These are phyloP conservation scores for Chymomyza procnemis DNA, from an alignment of 2,888 invertebrate genomes.

Conservation along the genomic window DNA sequence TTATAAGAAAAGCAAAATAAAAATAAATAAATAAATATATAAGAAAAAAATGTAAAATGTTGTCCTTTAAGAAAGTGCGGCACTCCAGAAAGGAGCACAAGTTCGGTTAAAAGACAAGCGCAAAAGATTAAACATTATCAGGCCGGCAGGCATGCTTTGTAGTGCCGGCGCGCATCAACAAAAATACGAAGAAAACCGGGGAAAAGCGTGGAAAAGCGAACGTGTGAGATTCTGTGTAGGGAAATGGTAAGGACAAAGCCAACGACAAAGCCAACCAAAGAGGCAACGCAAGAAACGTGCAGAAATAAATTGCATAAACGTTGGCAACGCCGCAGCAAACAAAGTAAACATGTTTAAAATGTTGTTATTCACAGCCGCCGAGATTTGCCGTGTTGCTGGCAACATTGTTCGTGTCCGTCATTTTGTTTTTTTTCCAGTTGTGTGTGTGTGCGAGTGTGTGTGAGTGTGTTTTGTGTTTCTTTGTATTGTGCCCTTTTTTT, in stretches of 20 bases:
- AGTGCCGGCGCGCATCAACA: slow-evolving; percentile 22
- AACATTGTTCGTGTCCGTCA: slow-evolving; percentile 40
- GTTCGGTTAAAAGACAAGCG: slow-evolving; percentile 57
- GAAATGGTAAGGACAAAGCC: background rate
- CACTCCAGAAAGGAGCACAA: too few relatives aligned
- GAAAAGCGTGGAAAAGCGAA: background rate
- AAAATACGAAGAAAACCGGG: background rate
- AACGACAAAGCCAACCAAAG: background rate
- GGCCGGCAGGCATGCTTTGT: slow-evolving; percentile 65
- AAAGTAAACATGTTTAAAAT: slow-evolving; percentile 71
- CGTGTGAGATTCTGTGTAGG: too few relatives aligned
- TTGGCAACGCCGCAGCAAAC: slow-evolving; percentile 40
- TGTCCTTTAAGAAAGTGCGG: background rate
- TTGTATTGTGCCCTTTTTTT: slow-evolving; percentile 33
- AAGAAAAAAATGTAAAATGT: background rate
- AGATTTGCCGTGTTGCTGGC: slow-evolving; percentile 12
- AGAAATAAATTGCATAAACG: slow-evolving; percentile 69
- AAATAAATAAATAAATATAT: background rate
- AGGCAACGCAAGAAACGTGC: slow-evolving; percentile 25
- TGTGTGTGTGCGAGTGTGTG: background rate
- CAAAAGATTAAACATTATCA: slow-evolving; percentile 67
- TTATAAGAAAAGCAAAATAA: background rate
- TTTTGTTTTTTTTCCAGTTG: background rate
- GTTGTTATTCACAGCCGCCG: slow-evolving; percentile 58
- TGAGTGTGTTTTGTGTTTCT: background rate